Percentiles rank a stretch among this genome's conserved stretches.
phyloP scores from a whole-genome alignment of 1,140 invertebrate species.

The Xylocopa sonorina region DNA sequence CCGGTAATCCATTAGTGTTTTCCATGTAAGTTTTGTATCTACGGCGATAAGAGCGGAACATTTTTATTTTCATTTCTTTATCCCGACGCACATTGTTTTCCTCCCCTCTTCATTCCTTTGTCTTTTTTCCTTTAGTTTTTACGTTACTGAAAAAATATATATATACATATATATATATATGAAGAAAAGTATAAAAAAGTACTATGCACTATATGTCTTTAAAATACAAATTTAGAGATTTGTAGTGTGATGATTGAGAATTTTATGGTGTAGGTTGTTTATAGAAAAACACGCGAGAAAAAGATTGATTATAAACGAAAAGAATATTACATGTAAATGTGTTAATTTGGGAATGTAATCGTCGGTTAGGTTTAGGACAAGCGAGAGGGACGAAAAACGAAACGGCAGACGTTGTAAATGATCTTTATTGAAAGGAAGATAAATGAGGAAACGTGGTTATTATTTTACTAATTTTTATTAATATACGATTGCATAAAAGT shows the following conservation, averaged over 20 bases:
- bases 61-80: slow-evolving; percentile 32
- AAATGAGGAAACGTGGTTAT: slow-evolving; percentile 47
- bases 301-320: slow-evolving; percentile 52
- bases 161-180: neutral
- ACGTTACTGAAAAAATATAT: neutral
- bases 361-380: slow-evolving; percentile 66
- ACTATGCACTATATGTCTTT: slow-evolving; percentile 52
- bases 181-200: slow-evolving; percentile 15
- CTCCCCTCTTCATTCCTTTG: slow-evolving; percentile 14
- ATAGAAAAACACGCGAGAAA: slow-evolving; percentile 54
- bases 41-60: slow-evolving; percentile 24
- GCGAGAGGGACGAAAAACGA: slow-evolving; percentile 42
- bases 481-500: slow-evolving; percentile 68
- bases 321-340: slow-evolving; percentile 61
- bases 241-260: slow-evolving; percentile 66
- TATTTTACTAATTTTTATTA: slow-evolving; percentile 74
- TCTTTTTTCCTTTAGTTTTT: slow-evolving; percentile 38
- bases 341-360: slow-evolving; percentile 60
- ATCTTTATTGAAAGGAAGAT: slow-evolving; percentile 60
- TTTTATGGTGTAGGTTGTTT: slow-evolving; percentile 67
- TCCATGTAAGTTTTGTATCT: slow-evolving; percentile 64
- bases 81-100: slow-evolving; percentile 46
- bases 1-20: slow-evolving; percentile 51
- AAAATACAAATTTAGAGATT: slow-evolving; percentile 71
- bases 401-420: slow-evolving; percentile 73